These are phyloP conservation scores for Pedetes capensis DNA, from an alignment of 2,113 vertebrate genomes.

Conservation along the genomic window DNA sequence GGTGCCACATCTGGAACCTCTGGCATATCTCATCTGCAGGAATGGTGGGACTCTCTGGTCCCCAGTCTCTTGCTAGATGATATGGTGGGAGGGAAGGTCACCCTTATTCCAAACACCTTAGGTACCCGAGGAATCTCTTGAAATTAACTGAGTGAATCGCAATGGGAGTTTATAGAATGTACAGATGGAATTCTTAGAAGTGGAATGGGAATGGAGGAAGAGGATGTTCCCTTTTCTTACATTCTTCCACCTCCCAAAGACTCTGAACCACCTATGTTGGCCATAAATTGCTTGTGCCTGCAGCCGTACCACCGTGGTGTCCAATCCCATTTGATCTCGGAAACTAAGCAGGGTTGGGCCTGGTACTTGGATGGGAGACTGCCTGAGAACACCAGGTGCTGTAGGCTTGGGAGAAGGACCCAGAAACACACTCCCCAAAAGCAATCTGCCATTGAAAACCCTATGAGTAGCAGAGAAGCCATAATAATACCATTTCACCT, in stretches of 20 bases:
- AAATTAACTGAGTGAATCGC: background rate
- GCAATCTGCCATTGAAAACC: no score
- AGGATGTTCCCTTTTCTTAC: background rate
- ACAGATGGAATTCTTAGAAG: background rate
- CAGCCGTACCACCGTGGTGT: no score
- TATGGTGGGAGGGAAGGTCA: background rate
- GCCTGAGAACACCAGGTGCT: no score
- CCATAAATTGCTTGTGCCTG: background rate
- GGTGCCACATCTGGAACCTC: background rate
- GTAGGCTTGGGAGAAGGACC: no score
- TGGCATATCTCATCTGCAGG: background rate
- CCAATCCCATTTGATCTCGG: no score
- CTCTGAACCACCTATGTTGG: background rate
- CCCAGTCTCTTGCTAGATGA: background rate
- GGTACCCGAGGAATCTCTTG: no score
- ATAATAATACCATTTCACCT: no score
- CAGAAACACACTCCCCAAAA: no score
- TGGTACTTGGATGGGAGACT: no score
- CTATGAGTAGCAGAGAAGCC: no score
- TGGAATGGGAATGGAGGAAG: background rate
- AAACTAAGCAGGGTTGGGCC: no score
- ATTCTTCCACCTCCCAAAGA: background rate
- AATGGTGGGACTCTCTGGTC: background rate
- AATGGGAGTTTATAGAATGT: accelerated
- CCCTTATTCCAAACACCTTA: background rate